A percentile compares a stretch with the other conserved stretches of the same genome.
Evolutionary conservation across 2,888 invertebrate species (phyloP).

Genomic region (Drosophila borborema): DNA sequence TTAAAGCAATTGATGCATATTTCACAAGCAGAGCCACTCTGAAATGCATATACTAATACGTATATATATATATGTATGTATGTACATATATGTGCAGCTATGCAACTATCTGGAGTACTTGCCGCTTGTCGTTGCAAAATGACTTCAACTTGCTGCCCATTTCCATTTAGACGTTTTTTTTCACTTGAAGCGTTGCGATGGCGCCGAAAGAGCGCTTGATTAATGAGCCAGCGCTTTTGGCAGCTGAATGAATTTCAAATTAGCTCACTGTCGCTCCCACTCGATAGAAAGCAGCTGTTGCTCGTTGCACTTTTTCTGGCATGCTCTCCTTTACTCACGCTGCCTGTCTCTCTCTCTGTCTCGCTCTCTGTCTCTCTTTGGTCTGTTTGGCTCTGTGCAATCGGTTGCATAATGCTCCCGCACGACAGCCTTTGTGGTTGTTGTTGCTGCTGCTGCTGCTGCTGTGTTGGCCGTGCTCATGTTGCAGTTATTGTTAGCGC

Average conservation of each 20-base stretch:
- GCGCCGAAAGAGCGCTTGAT: conserved; percentile 57
- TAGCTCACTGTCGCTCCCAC: conserved; percentile 59
- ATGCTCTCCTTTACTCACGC: not conserved
- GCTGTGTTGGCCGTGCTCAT: conserved; percentile 62
- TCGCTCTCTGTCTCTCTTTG: conserved; percentile 23
- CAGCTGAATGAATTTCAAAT: conserved; percentile 78
- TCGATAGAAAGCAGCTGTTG: conserved; percentile 64
- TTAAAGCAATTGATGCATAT: conserved; percentile 45
- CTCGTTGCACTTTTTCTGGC: conserved; percentile 28
- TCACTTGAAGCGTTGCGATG: conserved; percentile 20
- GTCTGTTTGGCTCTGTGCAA: conserved; percentile 53
- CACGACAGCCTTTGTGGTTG: conserved; percentile 63
- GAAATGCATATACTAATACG: not conserved
- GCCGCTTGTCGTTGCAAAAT: conserved; percentile 68
- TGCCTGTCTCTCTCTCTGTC: conserved; percentile 2
- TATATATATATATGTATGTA: not conserved
- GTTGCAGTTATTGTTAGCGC: conserved; percentile 75
- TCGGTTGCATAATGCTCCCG: conserved; percentile 69
- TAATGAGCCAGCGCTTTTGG: conserved; percentile 71
- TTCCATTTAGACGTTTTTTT: conserved; percentile 20
- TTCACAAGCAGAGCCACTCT: conserved; percentile 46
- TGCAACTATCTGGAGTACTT: conserved; percentile 32
- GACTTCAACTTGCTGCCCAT: conserved; percentile 39
- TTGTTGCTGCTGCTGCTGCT: conserved; percentile 13
- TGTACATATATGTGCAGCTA: not conserved